Evolutionary conservation across 1,140 invertebrate species (phyloP).

Genomic region (Galleria mellonella): DNA sequence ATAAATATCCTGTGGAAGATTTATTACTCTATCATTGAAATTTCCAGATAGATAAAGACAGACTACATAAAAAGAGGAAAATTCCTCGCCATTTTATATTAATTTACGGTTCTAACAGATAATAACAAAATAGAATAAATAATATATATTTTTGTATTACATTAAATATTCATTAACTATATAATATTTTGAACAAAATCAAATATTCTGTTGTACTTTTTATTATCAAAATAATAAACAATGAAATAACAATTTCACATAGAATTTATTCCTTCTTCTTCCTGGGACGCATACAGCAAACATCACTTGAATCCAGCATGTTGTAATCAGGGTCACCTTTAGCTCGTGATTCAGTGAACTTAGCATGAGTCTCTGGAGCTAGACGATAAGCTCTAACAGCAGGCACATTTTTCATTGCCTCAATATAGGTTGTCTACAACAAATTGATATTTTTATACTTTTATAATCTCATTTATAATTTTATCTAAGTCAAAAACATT

Average conservation of each 20-base stretch:
- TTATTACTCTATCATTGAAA: no score
- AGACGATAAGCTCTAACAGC: slow-evolving; percentile 81
- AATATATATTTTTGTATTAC: no score
- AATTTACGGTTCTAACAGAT: no score
- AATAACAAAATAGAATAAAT: no score
- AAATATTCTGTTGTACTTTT: slow-evolving; percentile 13
- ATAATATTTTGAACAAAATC: neutral
- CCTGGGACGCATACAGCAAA: slow-evolving; percentile 57
- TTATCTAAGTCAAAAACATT: no score
- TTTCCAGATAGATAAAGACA: no score
- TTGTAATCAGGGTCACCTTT: slow-evolving; percentile 83
- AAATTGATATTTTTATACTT: slow-evolving; percentile 6
- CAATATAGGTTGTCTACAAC: slow-evolving; percentile 80
- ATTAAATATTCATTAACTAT: no score
- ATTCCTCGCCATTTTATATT: no score
- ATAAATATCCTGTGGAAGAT: no score
- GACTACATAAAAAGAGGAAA: no score
- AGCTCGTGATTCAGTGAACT: slow-evolving; percentile 80
- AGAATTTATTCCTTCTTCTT: slow-evolving; percentile 57
- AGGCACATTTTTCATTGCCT: slow-evolving; percentile 80
- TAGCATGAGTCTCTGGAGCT: slow-evolving; percentile 80
- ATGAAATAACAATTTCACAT: neutral
- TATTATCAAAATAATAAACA: neutral
- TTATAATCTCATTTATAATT: no score
- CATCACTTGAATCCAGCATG: slow-evolving; percentile 65